phyloP scores from a whole-genome alignment of 2,888 invertebrate species.

The Andricus quercusramuli region DNA sequence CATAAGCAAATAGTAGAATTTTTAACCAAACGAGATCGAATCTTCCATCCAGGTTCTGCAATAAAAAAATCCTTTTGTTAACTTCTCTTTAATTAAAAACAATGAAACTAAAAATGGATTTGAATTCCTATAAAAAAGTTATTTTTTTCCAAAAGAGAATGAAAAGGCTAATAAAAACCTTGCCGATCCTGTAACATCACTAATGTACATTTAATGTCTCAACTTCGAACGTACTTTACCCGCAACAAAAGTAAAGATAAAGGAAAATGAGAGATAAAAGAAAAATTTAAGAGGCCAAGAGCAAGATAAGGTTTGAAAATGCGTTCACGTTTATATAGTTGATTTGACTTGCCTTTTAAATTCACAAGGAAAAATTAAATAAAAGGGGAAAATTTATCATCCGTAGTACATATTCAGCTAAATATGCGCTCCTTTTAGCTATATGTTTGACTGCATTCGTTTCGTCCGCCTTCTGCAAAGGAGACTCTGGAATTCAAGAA shows the following conservation, averaged over 20 bases:
- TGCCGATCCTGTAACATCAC: conserved; percentile 19
- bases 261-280: neutral
- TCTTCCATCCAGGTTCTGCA: no score
- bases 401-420: neutral
- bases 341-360: neutral
- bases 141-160: no score
- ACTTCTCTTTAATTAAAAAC: no score
- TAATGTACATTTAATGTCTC: conserved; percentile 77
- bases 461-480: neutral
- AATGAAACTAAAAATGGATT: no score
- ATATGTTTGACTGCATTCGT: conserved; percentile 7
- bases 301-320: neutral
- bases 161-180: no score
- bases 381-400: neutral
- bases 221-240: conserved; percentile 70
- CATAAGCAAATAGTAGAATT: no score
- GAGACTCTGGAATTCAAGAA: neutral
- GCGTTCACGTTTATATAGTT: neutral
- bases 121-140: no score
- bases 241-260: no score
- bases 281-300: neutral
- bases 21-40: no score
- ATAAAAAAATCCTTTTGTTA: no score
- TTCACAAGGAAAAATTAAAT: neutral
- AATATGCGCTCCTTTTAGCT: neutral